These are phyloP conservation scores for Sula dactylatra DNA, from an alignment of 2,113 vertebrate species.

Conservation along the genomic window DNA sequence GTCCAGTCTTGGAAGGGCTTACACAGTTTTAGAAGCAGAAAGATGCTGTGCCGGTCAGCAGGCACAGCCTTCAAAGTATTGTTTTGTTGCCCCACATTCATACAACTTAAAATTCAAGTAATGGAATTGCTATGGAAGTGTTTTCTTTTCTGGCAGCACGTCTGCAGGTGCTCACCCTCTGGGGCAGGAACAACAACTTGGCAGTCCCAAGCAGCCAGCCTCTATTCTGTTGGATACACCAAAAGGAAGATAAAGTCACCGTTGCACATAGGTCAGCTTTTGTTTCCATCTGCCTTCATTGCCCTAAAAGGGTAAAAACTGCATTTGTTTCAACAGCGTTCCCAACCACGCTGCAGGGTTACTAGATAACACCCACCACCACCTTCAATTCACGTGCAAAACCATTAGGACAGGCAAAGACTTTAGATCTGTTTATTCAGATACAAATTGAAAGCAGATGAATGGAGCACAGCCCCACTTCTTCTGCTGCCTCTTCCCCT, in stretches of 20 bases:
- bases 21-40: background rate
- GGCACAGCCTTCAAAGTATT: too few relatives aligned
- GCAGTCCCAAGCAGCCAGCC: background rate
- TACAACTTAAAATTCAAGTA: background rate
- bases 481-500: conserved; percentile 50
- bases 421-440: conserved; percentile 61
- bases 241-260: background rate
- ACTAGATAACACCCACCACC: too few relatives aligned
- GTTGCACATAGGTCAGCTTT: background rate
- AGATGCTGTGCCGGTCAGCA: background rate
- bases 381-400: fast-evolving
- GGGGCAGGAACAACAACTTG: background rate
- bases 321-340: background rate
- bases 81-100: background rate
- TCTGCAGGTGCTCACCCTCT: background rate
- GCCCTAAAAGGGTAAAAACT: background rate
- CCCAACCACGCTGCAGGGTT: fast-evolving
- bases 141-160: background rate
- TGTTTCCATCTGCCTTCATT: background rate
- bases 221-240: background rate
- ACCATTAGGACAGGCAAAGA: background rate
- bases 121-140: too few relatives aligned
- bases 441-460: conserved; percentile 66
- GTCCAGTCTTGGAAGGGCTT: background rate
- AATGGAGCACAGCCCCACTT: conserved; percentile 54